These are phyloP conservation scores for Anaspis maculata DNA, from an alignment of 2,888 invertebrate genomes.

Conservation along the genomic window DNA sequence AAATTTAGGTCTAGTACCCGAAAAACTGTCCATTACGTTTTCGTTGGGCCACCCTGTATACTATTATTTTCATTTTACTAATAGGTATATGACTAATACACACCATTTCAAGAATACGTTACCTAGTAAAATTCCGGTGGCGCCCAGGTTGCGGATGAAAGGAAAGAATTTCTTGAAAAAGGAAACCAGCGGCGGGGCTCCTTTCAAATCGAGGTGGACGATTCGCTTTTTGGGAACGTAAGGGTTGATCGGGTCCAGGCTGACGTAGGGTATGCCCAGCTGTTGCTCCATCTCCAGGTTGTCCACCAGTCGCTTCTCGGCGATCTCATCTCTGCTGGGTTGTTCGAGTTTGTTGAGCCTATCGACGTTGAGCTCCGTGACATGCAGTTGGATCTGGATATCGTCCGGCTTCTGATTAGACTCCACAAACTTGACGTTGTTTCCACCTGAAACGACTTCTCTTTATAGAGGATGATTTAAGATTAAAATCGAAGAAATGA, in stretches of 20 bases:
- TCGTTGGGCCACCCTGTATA: no score
- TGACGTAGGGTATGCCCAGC: slow-evolving; percentile 41
- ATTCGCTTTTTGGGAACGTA: slow-evolving; percentile 49
- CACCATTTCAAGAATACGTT: no score
- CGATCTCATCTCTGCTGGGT: slow-evolving; percentile 36
- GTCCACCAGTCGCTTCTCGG: slow-evolving; percentile 14
- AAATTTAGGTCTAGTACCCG: no score
- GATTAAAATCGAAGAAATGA: no score
- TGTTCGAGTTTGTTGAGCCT: slow-evolving; percentile 36
- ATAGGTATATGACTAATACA: no score
- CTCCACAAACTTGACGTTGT: slow-evolving; percentile 29
- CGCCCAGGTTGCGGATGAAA: slow-evolving; percentile 53
- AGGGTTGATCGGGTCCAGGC: slow-evolving; percentile 37
- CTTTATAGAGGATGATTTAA: no score
- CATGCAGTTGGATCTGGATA: neutral
- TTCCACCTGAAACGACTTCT: no score
- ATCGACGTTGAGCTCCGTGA: slow-evolving; percentile 15
- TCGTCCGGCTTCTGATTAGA: slow-evolving; percentile 17
- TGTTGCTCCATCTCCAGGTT: slow-evolving; percentile 34
- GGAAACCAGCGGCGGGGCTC: slow-evolving; percentile 60
- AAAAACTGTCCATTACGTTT: no score
- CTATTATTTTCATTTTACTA: no score
- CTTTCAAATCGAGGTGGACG: slow-evolving; percentile 76
- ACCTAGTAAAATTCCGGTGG: slow-evolving; percentile 55
- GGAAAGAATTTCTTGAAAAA: slow-evolving; percentile 53